Evolutionary conservation across 2,797 vertebrate genomes (phyloP).

Genomic region (Champsocephalus esox): DNA sequence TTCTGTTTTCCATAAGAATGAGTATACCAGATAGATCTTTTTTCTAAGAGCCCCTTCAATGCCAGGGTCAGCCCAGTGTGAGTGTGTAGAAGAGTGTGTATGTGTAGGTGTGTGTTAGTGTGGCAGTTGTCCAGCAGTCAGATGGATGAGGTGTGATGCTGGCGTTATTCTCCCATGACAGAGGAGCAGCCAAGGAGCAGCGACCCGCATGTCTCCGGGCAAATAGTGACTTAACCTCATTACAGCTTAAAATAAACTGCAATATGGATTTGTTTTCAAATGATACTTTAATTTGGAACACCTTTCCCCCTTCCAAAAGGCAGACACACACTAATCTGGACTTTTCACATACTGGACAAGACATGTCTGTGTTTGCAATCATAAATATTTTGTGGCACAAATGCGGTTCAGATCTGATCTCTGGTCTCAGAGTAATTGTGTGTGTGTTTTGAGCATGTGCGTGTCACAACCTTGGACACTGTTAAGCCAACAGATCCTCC

Average conservation of each 20-base stretch:
- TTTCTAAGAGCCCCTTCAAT: too few relatives aligned
- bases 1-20: not conserved
- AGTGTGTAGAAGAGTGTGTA: not conserved
- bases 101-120: constrained; percentile 33
- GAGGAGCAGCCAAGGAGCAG: constrained; percentile 50
- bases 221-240: constrained; percentile 60
- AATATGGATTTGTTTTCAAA: constrained; percentile 67
- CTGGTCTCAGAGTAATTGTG: not conserved
- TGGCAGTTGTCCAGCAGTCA: constrained; percentile 36
- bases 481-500: constrained; percentile 52
- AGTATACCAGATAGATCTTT: not conserved
- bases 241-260: constrained; percentile 40
- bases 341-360: constrained; percentile 37
- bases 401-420: constrained; percentile 29
- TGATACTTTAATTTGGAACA: constrained; percentile 54
- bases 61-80: not conserved
- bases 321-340: constrained; percentile 8
- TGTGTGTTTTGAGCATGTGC: constrained; percentile 10
- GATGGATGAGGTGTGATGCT: constrained; percentile 69
- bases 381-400: constrained; percentile 48
- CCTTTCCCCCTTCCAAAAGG: too few relatives aligned
- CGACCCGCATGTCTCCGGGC: constrained; percentile 25
- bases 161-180: constrained; percentile 64
- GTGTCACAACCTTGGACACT: constrained; percentile 27
- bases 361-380: constrained; percentile 30